phyloP scores from a whole-genome alignment of 2,888 invertebrate genomes.

The Dasypolia templi region DNA sequence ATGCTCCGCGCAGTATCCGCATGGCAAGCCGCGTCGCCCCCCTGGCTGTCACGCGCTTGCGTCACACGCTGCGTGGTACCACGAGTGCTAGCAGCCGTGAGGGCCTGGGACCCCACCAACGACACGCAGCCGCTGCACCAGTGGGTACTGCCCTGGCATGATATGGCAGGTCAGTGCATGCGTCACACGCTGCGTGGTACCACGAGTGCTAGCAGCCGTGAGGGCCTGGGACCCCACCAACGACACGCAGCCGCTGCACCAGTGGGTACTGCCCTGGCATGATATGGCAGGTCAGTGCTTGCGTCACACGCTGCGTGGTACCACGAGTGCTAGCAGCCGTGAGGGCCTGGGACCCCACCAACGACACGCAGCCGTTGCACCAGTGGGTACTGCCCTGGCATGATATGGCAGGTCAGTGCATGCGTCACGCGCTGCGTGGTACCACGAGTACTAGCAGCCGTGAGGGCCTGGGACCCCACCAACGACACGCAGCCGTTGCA shows the following conservation, averaged over 20 bases:
- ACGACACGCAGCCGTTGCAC: constrained; percentile 98
- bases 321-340: not conserved
- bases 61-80: constrained; percentile 96
- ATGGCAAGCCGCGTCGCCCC: constrained; percentile 95
- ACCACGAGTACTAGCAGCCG: not conserved
- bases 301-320: not conserved
- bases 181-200: not conserved
- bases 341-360: constrained; percentile 98
- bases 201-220: not conserved
- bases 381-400: constrained; percentile 99
- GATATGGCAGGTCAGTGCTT: constrained; percentile 92
- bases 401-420: constrained; percentile 92
- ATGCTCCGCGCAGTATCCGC: constrained; percentile 94
- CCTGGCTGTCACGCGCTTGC: constrained; percentile 95
- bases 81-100: constrained; percentile 93
- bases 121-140: constrained; percentile 98
- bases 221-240: constrained; percentile 98
- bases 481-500: constrained; percentile 98
- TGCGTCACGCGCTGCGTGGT: not conserved
- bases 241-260: constrained; percentile 98
- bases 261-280: constrained; percentile 99
- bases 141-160: constrained; percentile 99
- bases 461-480: constrained; percentile 97
- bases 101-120: constrained; percentile 98
- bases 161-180: constrained; percentile 92